phyloP scores from a whole-genome alignment of 2,797 vertebrate genomes.

The Chaunax sp. region DNA sequence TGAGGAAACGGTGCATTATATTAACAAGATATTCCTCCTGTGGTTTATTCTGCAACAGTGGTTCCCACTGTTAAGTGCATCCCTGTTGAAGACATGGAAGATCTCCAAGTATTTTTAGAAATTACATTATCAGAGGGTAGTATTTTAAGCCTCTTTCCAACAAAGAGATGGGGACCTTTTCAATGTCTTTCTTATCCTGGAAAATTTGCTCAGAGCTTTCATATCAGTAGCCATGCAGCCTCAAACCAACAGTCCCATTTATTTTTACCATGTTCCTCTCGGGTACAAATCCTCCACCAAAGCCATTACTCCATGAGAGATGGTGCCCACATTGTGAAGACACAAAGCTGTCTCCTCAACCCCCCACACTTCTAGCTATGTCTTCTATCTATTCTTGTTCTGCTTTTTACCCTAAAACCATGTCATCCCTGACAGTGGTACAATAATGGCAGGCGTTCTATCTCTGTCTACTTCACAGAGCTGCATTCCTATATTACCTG shows the following conservation, averaged over 20 bases:
- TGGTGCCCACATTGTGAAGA: slow-evolving; percentile 27
- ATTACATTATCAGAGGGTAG: slow-evolving; percentile 61
- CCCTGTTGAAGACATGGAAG: slow-evolving; percentile 50
- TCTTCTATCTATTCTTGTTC: slow-evolving; percentile 14
- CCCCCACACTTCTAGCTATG: slow-evolving; percentile 32
- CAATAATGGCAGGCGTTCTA: slow-evolving; percentile 29
- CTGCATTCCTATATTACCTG: slow-evolving; percentile 44
- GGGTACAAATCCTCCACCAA: slow-evolving; percentile 45
- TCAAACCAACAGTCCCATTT: slow-evolving; percentile 54
- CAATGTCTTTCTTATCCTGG: slow-evolving; percentile 37
- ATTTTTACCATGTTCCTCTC: slow-evolving; percentile 42
- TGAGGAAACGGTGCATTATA: slow-evolving; percentile 43
- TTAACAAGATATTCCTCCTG: slow-evolving; percentile 52
- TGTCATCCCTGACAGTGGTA: slow-evolving; percentile 37
- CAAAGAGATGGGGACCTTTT: slow-evolving; percentile 51
- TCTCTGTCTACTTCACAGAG: slow-evolving; percentile 49
- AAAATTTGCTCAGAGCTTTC: slow-evolving; percentile 59
- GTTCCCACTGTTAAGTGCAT: slow-evolving; percentile 46
- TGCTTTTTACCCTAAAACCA: slow-evolving; percentile 38
- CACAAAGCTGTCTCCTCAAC: slow-evolving; percentile 19
- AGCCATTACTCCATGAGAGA: slow-evolving; percentile 38
- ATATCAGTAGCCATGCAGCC: slow-evolving; percentile 57
- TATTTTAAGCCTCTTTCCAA: slow-evolving; percentile 58
- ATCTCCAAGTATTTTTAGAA: slow-evolving; percentile 56
- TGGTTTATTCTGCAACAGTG: slow-evolving; percentile 32